Percentiles rank a stretch among this genome's conserved stretches.
Conservation (phyloP, 2,888 invertebrate genomes). For the Eutolmus rufibarbis region DNA sequence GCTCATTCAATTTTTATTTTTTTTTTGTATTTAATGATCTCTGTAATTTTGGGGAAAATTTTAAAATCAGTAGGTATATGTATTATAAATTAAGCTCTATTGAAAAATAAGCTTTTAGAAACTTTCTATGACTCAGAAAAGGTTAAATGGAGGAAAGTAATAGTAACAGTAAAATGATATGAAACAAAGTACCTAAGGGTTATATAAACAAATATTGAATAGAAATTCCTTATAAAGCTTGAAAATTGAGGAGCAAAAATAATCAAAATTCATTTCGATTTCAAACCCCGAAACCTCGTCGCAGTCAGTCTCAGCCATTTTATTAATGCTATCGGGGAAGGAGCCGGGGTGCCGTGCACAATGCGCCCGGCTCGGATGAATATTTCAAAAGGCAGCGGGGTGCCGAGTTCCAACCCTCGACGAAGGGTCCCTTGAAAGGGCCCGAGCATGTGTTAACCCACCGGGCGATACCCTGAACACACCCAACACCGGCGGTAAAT, state of each 20-base stretch:
- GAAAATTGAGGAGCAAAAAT: not conserved
- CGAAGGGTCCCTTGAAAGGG: not conserved
- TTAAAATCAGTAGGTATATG: too few relatives aligned
- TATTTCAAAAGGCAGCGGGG: not conserved
- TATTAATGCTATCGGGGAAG: not conserved
- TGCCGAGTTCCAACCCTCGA: not conserved
- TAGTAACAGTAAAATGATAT: not conserved
- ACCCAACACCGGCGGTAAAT: not conserved
- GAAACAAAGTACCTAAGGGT: not conserved
- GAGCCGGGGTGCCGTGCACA: not conserved
- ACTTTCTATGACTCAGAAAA: too few relatives aligned
- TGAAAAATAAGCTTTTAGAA: too few relatives aligned
- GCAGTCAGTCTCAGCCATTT: not conserved
- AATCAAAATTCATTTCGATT: not conserved
- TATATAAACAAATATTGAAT: not conserved
- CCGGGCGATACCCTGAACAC: not conserved
- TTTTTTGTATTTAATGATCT: too few relatives aligned
- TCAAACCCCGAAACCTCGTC: not conserved
- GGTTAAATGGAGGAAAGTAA: too few relatives aligned
- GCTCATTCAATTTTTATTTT: too few relatives aligned
- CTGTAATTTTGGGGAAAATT: too few relatives aligned
- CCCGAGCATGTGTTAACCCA: not conserved
- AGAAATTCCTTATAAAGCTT: not conserved
- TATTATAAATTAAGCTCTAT: too few relatives aligned
- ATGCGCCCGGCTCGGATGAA: not conserved